These are phyloP conservation scores for Druceiella hillmani DNA, from an alignment of 2,888 invertebrate genomes.

Conservation along the genomic window DNA sequence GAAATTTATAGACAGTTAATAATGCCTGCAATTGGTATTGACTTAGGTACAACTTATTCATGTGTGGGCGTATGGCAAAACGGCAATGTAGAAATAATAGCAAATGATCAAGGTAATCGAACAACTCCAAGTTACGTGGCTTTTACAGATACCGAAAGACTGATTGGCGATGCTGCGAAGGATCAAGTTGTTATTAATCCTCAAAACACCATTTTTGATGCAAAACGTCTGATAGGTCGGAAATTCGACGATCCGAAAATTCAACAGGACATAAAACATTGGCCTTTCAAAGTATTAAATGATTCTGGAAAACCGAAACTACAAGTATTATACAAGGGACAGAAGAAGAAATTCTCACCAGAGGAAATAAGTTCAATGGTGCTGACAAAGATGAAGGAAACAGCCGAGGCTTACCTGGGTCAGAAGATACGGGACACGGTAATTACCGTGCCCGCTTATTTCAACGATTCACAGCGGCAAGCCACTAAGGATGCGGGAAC, in stretches of 20 bases:
- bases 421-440: conserved; percentile 57
- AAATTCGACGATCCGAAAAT: conserved; percentile 67
- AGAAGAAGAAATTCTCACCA: conserved; percentile 58
- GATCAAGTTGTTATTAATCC: conserved; percentile 71
- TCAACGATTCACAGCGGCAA: conserved; percentile 64
- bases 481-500: conserved; percentile 86
- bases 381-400: conserved; percentile 76
- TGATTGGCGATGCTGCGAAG: no score
- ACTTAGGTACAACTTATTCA: no score
- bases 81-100: no score
- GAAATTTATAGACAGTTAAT: no score
- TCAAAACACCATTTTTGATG: conserved; percentile 66
- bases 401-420: conserved; percentile 69
- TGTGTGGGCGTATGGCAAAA: no score
- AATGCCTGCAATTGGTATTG: no score
- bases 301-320: conserved; percentile 64
- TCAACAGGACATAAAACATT: conserved; percentile 74
- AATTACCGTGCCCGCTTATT: conserved; percentile 64
- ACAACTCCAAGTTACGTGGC: no score
- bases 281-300: conserved; percentile 73
- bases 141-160: no score
- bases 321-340: conserved; percentile 61
- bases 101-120: no score
- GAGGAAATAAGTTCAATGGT: conserved; percentile 75
- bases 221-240: conserved; percentile 77